Percentiles rank a stretch among this genome's conserved stretches.
Evolutionary conservation across 2,113 vertebrate genomes (phyloP).

Genomic region (Mungos mungo): DNA sequence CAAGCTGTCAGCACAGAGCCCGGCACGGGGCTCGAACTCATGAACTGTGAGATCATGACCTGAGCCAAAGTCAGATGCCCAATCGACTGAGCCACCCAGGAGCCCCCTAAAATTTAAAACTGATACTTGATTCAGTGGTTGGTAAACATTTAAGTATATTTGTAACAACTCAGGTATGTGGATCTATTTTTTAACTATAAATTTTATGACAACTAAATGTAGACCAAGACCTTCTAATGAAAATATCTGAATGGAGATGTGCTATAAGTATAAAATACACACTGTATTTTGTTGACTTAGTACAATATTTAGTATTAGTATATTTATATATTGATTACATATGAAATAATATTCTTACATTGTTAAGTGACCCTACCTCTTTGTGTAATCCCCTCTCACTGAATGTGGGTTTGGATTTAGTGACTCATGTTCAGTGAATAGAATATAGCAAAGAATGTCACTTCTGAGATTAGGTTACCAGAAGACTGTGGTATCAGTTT

Average conservation of each 20-base stretch:
- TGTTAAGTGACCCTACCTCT: background rate
- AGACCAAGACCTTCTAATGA: background rate
- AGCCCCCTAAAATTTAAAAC: background rate
- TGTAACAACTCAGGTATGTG: background rate
- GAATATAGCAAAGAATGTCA: background rate
- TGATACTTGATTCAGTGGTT: background rate
- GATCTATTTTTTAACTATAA: background rate
- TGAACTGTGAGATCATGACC: too few relatives aligned
- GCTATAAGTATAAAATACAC: background rate
- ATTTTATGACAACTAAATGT: background rate
- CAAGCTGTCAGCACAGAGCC: too few relatives aligned
- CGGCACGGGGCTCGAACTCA: too few relatives aligned
- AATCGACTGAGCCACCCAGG: too few relatives aligned
- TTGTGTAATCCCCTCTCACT: background rate
- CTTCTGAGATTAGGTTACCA: background rate
- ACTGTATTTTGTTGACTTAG: background rate
- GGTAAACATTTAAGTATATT: background rate
- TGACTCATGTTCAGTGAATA: background rate
- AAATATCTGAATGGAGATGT: constrained; percentile 19
- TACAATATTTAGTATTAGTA: background rate
- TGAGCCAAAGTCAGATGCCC: too few relatives aligned
- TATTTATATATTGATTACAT: background rate
- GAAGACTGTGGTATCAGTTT: background rate
- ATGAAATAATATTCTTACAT: background rate
- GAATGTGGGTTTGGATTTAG: background rate